Evolutionary conservation across 2,113 vertebrate species (phyloP), one percentile per base, ranked within the genome.

Genomic region (Rhodinocichla rosea): DNA sequence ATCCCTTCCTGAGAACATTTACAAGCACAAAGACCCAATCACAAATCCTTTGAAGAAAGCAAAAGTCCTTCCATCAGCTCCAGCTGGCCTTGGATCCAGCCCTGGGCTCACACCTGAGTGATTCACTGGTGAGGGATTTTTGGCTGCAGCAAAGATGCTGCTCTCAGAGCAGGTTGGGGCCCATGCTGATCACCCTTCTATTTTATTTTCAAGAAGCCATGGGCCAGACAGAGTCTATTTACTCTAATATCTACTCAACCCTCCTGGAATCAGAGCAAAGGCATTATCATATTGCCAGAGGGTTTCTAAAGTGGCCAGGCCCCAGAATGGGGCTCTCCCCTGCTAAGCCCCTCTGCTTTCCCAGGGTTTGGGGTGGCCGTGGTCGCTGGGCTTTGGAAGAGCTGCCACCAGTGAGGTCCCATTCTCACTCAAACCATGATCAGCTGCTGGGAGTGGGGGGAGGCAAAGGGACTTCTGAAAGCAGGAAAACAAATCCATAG

Each of bases 401-500:
- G 70, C 32, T 82, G 19, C 47, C 80, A 75, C 49, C 64, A 69
- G 22, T 62, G 45, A 35, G 52, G 50, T 42, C 27, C 59, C 19
- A 18, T 71, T 50, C 55, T 26, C 52, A 89, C 28, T 69, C 75
- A 75, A 71, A 84, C 57, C 56, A 44, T 40, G 60, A 62, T 85
- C 85, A 68, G 74, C 56, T 70, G 1, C 26, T 47, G 13, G 69
- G 8, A 5, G 19, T 5, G 33, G 8, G 14, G 47, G 27, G 12
- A 56, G 49, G 55, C 15, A 42, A 62, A 79, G 37, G 64, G 73
- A 86, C 80, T 95, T 96, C 92, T 92, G 71, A 93, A 96, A 95
- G 90, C 91, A 97, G 96, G 83, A 92, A 94, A 97, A 96, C 91
- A 97, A 94, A 97, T 94, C 91, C 90, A 95, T 89, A 97, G 93